phyloP scores from a whole-genome alignment of 2,888 invertebrate species.

The Ditylenchus weischeri region DNA sequence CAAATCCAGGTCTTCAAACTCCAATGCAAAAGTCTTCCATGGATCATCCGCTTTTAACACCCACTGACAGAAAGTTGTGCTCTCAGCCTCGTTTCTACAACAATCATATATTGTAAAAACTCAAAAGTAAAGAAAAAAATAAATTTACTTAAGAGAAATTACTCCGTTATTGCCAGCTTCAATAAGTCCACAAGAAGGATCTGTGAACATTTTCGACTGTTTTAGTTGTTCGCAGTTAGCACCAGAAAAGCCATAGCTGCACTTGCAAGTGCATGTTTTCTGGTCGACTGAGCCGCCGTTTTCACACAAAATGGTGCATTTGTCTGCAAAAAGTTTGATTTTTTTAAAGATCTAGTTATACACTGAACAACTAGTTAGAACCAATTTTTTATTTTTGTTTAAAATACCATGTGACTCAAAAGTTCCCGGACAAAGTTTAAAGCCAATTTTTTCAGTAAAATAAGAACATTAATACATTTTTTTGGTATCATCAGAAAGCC shows the following conservation, averaged over 20 bases:
- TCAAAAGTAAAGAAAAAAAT: not conserved
- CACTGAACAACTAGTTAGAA: not conserved
- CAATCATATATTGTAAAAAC: not conserved
- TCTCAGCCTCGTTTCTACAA: slow-evolving; percentile 30
- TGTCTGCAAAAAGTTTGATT: slow-evolving; percentile 32
- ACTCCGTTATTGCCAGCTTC: slow-evolving; percentile 20
- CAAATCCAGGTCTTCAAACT: slow-evolving; percentile 31
- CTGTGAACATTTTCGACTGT: slow-evolving; percentile 31
- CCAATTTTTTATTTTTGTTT: not conserved
- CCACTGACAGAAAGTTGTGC: slow-evolving; percentile 46
- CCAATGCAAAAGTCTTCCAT: slow-evolving; percentile 29
- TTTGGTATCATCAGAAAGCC: too few relatives aligned
- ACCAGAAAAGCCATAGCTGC: slow-evolving; percentile 40
- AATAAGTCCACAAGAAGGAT: slow-evolving; percentile 35
- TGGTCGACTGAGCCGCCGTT: slow-evolving; percentile 34
- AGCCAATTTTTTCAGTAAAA: too few relatives aligned
- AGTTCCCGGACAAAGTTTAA: too few relatives aligned
- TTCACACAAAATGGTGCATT: slow-evolving; percentile 35
- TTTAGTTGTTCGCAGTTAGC: slow-evolving; percentile 33
- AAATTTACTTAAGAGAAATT: slow-evolving; percentile 7
- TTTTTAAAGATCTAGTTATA: not conserved
- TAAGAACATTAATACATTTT: too few relatives aligned
- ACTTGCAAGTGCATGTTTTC: slow-evolving; percentile 35
- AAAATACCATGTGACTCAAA: too few relatives aligned
- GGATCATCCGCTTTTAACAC: slow-evolving; percentile 36